Evolutionary conservation across 1,140 invertebrate genomes (phyloP), one percentile per base, ranked within the genome.

Genomic region (Homalodisca vitripennis): DNA sequence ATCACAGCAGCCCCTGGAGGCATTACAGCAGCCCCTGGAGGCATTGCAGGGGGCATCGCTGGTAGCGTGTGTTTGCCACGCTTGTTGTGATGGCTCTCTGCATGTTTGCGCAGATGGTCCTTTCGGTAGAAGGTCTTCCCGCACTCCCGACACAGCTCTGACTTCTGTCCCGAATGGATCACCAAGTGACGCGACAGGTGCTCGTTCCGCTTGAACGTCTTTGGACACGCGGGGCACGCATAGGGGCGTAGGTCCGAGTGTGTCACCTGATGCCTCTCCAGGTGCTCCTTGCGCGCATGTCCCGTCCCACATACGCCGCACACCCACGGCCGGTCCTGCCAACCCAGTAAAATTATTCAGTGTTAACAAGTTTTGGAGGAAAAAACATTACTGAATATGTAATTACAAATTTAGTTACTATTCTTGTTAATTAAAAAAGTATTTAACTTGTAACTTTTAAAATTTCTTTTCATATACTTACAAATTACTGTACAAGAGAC

Each of bases 181-280:
- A 92, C 89, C 77, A 91, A 90, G 80, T 93, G 91, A 71, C 92
- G 78, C 0, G 90, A 90, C 2, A 93, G 82, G 72, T 92, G 91
- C 78, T 93, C 91, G 81, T 92, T 92, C 48, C 91, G 83, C 75
- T 93, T 92, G 79, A 93, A 93, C 1, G 89, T 89, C 76, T 92
- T 92, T 31, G 91, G 81, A 75, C 91, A 93, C 20, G 92, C 88
- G 14, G 89, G 89, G 79, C 91, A 93, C 13, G 90, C 88, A 77
- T 90, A 91, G 29, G 76, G 77, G 2, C 77, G 70, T 10, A 77
- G 72, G 24, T 75, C 72, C 24, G 68, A 73, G 66, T 77, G 76
- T 17, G 71, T 70, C 20, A 66, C 66, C 47, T 71, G 71, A 55
- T 77, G 77, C 13, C 75, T 57, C 14, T 76, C 75, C 13, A 78